These are phyloP conservation scores for Brachymystax lenok DNA, from an alignment of 2,797 vertebrate genomes.

Conservation along the genomic window DNA sequence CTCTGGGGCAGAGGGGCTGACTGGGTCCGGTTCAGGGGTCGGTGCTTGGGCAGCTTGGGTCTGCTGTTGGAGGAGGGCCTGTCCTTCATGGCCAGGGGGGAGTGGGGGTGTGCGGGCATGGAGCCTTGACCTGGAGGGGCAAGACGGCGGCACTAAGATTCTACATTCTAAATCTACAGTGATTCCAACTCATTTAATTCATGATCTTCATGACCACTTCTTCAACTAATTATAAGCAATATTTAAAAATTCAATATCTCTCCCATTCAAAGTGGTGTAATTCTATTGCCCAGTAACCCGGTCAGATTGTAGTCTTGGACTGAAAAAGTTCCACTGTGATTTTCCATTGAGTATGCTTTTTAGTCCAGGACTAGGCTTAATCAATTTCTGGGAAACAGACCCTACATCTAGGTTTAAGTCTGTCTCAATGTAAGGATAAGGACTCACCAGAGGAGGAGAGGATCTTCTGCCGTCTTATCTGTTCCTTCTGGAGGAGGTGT, in stretches of 20 bases:
- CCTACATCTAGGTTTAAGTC: background rate
- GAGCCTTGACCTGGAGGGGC: slow-evolving; percentile 74
- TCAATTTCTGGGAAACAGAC: background rate
- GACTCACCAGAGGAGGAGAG: slow-evolving; percentile 87
- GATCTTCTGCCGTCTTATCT: slow-evolving; percentile 95
- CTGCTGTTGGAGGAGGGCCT: slow-evolving; percentile 80
- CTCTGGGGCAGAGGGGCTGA: slow-evolving; percentile 96
- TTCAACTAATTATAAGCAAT: background rate
- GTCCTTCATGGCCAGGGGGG: slow-evolving; percentile 89
- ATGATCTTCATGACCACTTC: background rate
- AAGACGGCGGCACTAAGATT: background rate
- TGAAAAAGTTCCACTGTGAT: background rate
- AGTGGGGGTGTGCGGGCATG: slow-evolving; percentile 87
- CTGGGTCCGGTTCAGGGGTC: slow-evolving; percentile 95
- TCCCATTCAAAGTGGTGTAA: background rate
- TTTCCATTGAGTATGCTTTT: background rate
- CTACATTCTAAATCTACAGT: background rate
- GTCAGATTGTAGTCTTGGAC: background rate
- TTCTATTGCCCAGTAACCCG: background rate
- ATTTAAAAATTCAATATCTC: background rate
- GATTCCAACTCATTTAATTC: background rate
- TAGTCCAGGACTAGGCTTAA: background rate
- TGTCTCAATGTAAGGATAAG: background rate
- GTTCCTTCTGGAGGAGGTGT: slow-evolving; percentile 95
- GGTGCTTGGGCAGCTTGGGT: slow-evolving; percentile 92